Evolutionary conservation across 2,113 vertebrate species (phyloP).

Genomic region (Mormyrus lacerda): DNA sequence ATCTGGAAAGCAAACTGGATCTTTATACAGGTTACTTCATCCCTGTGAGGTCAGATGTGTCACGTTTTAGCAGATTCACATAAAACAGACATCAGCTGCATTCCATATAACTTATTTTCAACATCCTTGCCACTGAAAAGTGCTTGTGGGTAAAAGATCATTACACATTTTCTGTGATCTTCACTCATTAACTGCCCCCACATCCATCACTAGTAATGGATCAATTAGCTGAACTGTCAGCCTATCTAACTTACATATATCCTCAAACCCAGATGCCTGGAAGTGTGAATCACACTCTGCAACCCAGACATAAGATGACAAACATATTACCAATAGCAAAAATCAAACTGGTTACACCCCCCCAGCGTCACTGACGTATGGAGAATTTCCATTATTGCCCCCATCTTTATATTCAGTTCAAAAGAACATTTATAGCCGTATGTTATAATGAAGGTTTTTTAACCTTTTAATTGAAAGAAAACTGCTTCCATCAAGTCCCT

Average conservation of each 20-base stretch:
- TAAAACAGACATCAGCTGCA: neutral
- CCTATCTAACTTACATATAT: neutral
- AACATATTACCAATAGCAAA: neutral
- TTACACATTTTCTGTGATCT: neutral
- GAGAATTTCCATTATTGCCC: neutral
- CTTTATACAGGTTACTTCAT: neutral
- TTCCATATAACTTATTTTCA: neutral
- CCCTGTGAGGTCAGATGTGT: neutral
- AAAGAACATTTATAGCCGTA: neutral
- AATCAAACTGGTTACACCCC: neutral
- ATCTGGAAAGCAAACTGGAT: neutral
- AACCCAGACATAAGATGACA: neutral
- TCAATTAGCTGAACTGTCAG: neutral
- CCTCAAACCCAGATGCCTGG: neutral
- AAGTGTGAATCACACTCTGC: neutral
- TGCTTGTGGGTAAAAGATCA: neutral
- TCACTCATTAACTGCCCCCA: neutral
- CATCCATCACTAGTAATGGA: neutral
- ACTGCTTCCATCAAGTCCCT: neutral
- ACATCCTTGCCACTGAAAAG: neutral
- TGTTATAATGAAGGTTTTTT: neutral
- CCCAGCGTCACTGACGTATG: neutral
- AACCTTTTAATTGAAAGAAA: neutral
- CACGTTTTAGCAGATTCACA: neutral
- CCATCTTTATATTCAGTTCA: neutral